Percentiles rank a stretch among this genome's conserved stretches.
phyloP scores from a whole-genome alignment of 1,140 invertebrate species.

The Cyphomyrmex costatus region DNA sequence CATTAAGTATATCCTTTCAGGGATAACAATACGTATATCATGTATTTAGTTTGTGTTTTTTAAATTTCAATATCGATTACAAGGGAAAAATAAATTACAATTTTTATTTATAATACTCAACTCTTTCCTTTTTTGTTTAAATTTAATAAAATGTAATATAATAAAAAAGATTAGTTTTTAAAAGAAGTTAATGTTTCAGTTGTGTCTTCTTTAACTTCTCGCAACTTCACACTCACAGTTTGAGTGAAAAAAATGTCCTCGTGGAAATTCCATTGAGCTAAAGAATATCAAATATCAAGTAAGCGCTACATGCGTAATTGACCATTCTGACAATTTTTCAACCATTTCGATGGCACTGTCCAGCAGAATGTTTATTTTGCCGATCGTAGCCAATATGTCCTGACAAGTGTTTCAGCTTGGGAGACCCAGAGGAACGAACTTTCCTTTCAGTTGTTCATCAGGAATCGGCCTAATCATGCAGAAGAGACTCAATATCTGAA shows the following conservation, averaged over 20 bases:
- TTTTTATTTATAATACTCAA: not conserved
- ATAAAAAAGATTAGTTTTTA: too few species aligned
- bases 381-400: not conserved
- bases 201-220: not conserved
- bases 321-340: not conserved
- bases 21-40: not conserved
- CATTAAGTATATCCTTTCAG: not conserved
- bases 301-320: not conserved
- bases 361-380: too few species aligned
- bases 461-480: too few species aligned
- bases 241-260: not conserved
- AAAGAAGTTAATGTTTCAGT: not conserved
- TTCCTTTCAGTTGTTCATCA: not conserved
- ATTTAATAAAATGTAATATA: too few species aligned
- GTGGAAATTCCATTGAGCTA: not conserved
- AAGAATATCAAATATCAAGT: not conserved
- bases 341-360: too few species aligned
- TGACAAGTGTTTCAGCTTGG: not conserved
- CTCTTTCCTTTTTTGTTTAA: not conserved
- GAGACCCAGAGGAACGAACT: not conserved
- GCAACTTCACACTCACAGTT: not conserved
- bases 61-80: not conserved
- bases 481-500: constrained; percentile 10
- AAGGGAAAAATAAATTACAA: not conserved
- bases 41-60: not conserved